These are phyloP conservation scores for Xiphorhynchus elegans DNA, from an alignment of 2,113 vertebrate species.

Conservation along the genomic window DNA sequence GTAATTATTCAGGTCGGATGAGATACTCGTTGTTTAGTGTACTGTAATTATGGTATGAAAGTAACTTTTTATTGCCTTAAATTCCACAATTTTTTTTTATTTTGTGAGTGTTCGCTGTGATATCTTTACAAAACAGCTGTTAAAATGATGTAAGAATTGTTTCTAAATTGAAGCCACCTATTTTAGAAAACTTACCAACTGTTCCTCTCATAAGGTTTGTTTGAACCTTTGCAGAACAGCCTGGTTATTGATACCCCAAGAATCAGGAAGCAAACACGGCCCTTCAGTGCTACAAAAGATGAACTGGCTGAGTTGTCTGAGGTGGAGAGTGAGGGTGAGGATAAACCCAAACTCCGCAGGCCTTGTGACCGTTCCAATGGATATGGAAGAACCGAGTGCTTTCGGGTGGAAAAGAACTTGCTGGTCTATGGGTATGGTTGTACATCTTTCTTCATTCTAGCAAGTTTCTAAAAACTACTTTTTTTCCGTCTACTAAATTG, in stretches of 20 bases:
- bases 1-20: neutral
- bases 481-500: neutral
- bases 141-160: neutral
- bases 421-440: conserved; percentile 91
- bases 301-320: conserved; percentile 95
- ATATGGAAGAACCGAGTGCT: conserved; percentile 97
- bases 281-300: conserved; percentile 96
- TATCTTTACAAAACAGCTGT: neutral
- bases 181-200: neutral
- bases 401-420: conserved; percentile 96
- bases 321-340: conserved; percentile 91
- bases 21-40: neutral
- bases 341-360: conserved; percentile 92
- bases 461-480: rapidly evolving
- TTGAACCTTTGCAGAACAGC: conserved; percentile 87
- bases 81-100: neutral
- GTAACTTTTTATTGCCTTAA: neutral
- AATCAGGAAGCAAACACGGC: conserved; percentile 94
- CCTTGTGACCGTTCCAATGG: conserved; percentile 89
- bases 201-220: neutral
- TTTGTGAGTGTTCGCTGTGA: neutral
- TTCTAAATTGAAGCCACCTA: neutral
- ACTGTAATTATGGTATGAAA: neutral
- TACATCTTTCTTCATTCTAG: neutral
- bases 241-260: conserved; percentile 98